phyloP scores from a whole-genome alignment of 2,113 vertebrate genomes.

The Caranx melampygus region DNA sequence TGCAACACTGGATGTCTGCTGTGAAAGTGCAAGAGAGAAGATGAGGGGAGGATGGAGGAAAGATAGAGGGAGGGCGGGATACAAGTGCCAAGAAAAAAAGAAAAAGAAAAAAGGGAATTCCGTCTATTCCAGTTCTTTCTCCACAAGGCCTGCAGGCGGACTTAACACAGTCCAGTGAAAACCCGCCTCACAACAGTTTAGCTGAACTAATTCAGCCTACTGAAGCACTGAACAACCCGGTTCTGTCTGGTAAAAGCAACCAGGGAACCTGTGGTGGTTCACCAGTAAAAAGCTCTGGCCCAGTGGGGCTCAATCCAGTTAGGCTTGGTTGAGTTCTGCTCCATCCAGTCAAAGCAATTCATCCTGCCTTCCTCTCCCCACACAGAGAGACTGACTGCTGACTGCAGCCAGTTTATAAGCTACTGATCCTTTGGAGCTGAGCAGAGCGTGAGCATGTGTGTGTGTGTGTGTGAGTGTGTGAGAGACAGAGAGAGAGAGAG shows the following conservation, averaged over 20 bases:
- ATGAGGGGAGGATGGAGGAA: constrained; percentile 66
- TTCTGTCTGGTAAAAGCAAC: constrained; percentile 25
- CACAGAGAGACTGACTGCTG: constrained; percentile 72
- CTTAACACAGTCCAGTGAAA: constrained; percentile 50
- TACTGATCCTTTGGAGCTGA: constrained; percentile 78
- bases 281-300: constrained; percentile 20
- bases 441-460: constrained; percentile 61
- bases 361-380: constrained; percentile 58
- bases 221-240: constrained; percentile 25
- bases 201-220: constrained; percentile 47
- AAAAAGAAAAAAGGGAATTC: constrained; percentile 63
- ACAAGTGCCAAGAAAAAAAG: constrained; percentile 30
- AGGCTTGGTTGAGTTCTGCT: constrained; percentile 46
- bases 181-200: constrained; percentile 49
- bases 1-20: constrained; percentile 73
- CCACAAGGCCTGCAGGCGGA: constrained; percentile 43
- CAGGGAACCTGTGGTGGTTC: constrained; percentile 6
- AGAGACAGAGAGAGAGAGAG: constrained; percentile 14
- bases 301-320: constrained; percentile 55
- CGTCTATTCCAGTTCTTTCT: constrained; percentile 54
- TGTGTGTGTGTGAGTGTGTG: constrained; percentile 22
- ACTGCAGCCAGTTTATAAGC: constrained; percentile 79
- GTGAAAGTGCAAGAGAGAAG: constrained; percentile 73
- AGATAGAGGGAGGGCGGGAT: constrained; percentile 55
- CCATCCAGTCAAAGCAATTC: constrained; percentile 58